Base-by-base conservation (phyloP, 2,113 vertebrate species). In the Cyphomyrus discorhynchus region DNA sequence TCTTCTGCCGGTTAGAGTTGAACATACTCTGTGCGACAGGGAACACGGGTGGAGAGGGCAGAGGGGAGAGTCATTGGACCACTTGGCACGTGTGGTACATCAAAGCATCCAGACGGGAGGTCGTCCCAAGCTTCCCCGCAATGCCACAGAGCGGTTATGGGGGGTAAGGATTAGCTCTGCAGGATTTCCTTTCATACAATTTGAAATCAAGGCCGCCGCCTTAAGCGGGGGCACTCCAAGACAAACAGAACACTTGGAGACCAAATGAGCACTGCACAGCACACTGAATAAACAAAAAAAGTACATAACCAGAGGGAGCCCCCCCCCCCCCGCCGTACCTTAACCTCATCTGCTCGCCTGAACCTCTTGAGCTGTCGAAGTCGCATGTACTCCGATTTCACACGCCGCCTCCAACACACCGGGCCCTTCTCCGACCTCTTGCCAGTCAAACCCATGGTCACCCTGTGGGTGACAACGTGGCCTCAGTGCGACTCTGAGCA, bases 371-470 rank as follows among this genome's bases (percentile, higher is more conserved):
- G 97, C 94, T 99, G 98, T 58, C 98, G 96, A 50, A 99, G 96
- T 52, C 98, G 96, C 97, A 99, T 99, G 92, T 99, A 99, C 93
- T 98, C 98, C 3, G 98, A 99, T 94, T 99, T 99, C 88, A 99
- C 98, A 70, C 98, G 97, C 92, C 97, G 97, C 94, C 97, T 97
- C 98, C 98, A 99, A 94, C 97, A 98, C 93, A 98, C 96, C 0
- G 98, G 98, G 90, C 98, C 98, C 90, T 99, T 99, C 93, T 99
- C 98, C 85, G 97, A 98, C 91, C 97, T 98, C 94, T 98, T 99
- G 94, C 98, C 98, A 0, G 98, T 98, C 94, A 99, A 97, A 96
- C 98, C 98, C 98, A 99, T 99, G 95, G 93, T 97, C 94, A 92
- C 92, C 95, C 97, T 98, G 94, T 91, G 94, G 90, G 66, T n/a